Base-by-base conservation (phyloP, 2,797 vertebrate species). In the Intellagama lesueurii region DNA sequence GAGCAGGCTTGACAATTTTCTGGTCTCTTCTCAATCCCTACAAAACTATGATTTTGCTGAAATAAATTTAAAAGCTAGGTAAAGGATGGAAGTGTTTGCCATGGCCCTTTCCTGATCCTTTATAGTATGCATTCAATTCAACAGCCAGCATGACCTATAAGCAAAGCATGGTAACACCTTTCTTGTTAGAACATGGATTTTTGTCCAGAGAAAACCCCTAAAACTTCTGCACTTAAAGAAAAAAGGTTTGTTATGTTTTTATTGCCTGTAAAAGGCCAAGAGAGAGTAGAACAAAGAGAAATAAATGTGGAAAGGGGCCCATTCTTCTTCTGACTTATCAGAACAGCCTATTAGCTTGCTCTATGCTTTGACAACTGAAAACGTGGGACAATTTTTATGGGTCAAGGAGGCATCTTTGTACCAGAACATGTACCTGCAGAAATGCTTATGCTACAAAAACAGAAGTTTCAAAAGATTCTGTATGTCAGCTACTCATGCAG, bases 211-310 rank as follows among this genome's bases (percentile, higher is more conserved):
- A 85, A 88, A 83, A 3, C 4, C 0, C 2, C 26, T 92, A 70
- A 84, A 94, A 84, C 16, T 86, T 69, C 80, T 88, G 47, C 83
- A 89, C 60, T 90, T 40, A 44, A n/a, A 91, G 64, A 89, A 92
- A 91, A 89, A 85, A 81, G 68, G 64, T 91, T 92, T 49, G 82
- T 89, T 93, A 52, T 77, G 91, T 90, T 35, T 93, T 90, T 88
- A 79, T 92, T 87, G 60, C 47, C 75, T 93, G 68, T 90, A 89
- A 93, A 92, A 90, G 87, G 22, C 72, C 72, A 93, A 66, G 30
- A 89, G 66, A 86, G 0, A 76, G 90, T 93, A 80, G 84, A 92
- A 89, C 17, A 85, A 90, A 90, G 19, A 83, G 40, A 77, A 91
- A 77, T 91, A 93, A 87, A 79, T 32, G 2, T 90, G 14, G 89